Evolutionary conservation across 2,113 vertebrate species (phyloP).

Genomic region (Capra hircus): DNA sequence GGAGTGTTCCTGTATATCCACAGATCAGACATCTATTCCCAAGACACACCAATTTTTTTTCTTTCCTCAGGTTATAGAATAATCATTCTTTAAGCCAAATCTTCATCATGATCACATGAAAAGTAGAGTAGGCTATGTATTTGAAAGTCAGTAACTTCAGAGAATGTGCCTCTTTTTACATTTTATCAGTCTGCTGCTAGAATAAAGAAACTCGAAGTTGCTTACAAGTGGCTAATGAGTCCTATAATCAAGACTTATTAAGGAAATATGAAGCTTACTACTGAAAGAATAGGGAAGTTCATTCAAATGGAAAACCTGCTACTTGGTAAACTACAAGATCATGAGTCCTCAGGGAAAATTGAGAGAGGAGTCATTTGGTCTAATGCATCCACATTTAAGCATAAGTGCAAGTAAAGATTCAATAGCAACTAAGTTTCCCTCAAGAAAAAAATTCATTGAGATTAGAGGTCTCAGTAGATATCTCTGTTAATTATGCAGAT

Average conservation of each 20-base stretch:
- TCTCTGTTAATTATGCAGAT: background rate
- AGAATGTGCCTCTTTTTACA: background rate
- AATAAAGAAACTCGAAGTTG: constrained; percentile 5
- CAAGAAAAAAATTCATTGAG: background rate
- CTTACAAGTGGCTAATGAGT: background rate
- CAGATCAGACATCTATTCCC: background rate
- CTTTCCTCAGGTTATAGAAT: constrained; percentile 23
- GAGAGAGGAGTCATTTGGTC: background rate
- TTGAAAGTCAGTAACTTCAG: constrained; percentile 15
- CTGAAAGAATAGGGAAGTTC: background rate
- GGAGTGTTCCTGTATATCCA: background rate
- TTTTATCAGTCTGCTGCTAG: background rate
- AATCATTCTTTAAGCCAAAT: constrained; percentile 8
- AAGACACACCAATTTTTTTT: background rate
- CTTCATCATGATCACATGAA: background rate
- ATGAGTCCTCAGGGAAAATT: background rate
- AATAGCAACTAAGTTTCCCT: background rate
- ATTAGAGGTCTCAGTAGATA: background rate
- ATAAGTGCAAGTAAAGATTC: background rate
- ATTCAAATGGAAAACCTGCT: background rate
- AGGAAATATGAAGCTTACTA: background rate
- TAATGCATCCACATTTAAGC: background rate
- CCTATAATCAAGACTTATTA: constrained; percentile 9
- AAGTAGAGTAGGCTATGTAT: background rate
- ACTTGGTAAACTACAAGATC: background rate